phyloP scores from a whole-genome alignment of 2,797 vertebrate species.

The Acipenser ruthenus region DNA sequence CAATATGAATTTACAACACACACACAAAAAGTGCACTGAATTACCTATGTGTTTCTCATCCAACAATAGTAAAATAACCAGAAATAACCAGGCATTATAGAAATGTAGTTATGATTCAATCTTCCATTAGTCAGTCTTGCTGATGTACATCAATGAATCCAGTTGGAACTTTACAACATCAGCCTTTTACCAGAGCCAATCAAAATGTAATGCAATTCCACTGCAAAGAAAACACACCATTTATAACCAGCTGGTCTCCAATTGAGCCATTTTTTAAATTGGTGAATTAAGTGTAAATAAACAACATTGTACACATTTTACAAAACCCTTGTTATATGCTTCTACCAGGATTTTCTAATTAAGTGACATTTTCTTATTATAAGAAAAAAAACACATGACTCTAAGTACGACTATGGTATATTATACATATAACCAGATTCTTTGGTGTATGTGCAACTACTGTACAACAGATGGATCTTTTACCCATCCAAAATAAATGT shows the following conservation, averaged over 20 bases:
- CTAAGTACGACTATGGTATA: constrained; percentile 29
- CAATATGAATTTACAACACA: no score
- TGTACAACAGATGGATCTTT: constrained; percentile 45
- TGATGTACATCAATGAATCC: constrained; percentile 20
- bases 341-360: not conserved
- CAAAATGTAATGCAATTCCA: constrained; percentile 25
- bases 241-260: constrained; percentile 10
- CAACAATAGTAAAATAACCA: no score
- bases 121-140: constrained; percentile 27
- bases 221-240: constrained; percentile 19
- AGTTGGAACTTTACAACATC: constrained; percentile 23
- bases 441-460: constrained; percentile 77
- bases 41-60: no score
- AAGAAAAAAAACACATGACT: constrained; percentile 11
- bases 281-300: no score
- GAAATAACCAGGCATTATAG: no score
- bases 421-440: constrained; percentile 63
- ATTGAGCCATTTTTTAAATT: no score
- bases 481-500: constrained; percentile 18
- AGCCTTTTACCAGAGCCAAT: constrained; percentile 45
- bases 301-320: no score
- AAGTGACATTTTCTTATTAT: constrained; percentile 4
- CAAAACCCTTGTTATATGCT: not conserved
- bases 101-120: constrained; percentile 3
- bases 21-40: no score